Evolutionary conservation across 2,113 vertebrate genomes (phyloP), one percentile per base, ranked within the genome.

Genomic region (Thomomys bottae): DNA sequence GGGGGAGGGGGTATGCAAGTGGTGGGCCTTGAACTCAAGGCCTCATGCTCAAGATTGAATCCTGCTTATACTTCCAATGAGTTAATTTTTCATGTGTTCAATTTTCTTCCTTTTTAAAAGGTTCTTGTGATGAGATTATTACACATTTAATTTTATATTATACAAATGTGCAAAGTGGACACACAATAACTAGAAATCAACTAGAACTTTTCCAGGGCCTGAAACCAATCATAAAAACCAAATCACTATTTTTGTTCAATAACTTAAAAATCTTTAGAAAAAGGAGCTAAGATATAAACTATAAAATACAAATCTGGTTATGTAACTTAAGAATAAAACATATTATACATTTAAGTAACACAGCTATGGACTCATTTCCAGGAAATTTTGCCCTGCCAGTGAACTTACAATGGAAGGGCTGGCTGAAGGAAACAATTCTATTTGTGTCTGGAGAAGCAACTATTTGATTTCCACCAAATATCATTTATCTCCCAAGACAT

Each of bases 401-500:
- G 5, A 81, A 70, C 66, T 64, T 83, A 23, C 82, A 76, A 12
- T 73, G 36, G n/a, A 84, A 78, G 45, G 14, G 80, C 10, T 3
- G 34, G 15, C 28, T 26, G 57, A 61, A 78, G 40, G 38, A 92
- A 92, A 81, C 45, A 90, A 87, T 14, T 21, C 38, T 57, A 70
- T 81, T 66, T 76, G 32, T 66, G 89, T 66, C 87, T n/a, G 94
- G 83, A 83, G 86, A 87, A 94, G 87, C 70, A 71, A 93, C 64
- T 77, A 40, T 79, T 92, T 96, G 36, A 61, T 77, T 90, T 94
- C 23, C 4, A 66, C 2, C 21, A 30, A 30, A 87, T 82, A 89
- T 84, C 88, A 90, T 75, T 90, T 93, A 88, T 90, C 80, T 94
- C 91, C 28, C 64, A 93, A 88, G 88, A 95, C 70, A 84, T 59